Conservation (phyloP, 2,888 invertebrate genomes). For the Eugnorisma glareosa region DNA sequence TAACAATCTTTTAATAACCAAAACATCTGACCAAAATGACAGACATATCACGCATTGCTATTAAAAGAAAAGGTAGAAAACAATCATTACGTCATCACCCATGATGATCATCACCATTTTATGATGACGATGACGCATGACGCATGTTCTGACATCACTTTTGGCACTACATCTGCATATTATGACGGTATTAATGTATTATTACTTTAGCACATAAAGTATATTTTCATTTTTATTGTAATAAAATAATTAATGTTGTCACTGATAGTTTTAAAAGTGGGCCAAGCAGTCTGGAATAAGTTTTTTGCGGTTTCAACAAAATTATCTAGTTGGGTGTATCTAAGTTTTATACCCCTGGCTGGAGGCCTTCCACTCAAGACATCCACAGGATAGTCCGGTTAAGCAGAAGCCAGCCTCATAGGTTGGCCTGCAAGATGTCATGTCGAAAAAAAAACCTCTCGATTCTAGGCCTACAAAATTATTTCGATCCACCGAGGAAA, state of each 20-base stretch:
- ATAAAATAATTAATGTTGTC: constrained; percentile 28
- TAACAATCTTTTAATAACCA: constrained; percentile 34
- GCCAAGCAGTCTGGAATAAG: constrained; percentile 21
- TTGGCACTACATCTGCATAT: constrained; percentile 57
- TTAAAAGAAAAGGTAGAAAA: constrained; percentile 37
- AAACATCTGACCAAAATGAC: constrained; percentile 33
- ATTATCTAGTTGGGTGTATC: not conserved
- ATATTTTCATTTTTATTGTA: constrained; percentile 26
- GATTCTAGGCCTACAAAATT: not conserved
- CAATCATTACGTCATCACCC: constrained; percentile 48
- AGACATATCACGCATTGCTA: constrained; percentile 31
- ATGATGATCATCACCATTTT: constrained; percentile 40
- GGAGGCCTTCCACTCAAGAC: no score
- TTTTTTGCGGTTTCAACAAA: not conserved
- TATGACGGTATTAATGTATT: constrained; percentile 57
- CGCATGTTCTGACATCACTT: constrained; percentile 62
- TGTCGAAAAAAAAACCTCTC: no score
- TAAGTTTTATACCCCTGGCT: no score
- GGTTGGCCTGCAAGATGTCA: not conserved
- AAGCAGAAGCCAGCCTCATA: no score
- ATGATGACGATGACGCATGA: constrained; percentile 53
- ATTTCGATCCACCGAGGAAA: not conserved
- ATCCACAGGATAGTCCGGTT: no score
- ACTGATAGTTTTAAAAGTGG: constrained; percentile 33
- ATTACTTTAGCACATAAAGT: constrained; percentile 43